Evolutionary conservation across 2,888 invertebrate species (phyloP), one percentile per base, ranked within the genome.

Genomic region (Volucella inanis): DNA sequence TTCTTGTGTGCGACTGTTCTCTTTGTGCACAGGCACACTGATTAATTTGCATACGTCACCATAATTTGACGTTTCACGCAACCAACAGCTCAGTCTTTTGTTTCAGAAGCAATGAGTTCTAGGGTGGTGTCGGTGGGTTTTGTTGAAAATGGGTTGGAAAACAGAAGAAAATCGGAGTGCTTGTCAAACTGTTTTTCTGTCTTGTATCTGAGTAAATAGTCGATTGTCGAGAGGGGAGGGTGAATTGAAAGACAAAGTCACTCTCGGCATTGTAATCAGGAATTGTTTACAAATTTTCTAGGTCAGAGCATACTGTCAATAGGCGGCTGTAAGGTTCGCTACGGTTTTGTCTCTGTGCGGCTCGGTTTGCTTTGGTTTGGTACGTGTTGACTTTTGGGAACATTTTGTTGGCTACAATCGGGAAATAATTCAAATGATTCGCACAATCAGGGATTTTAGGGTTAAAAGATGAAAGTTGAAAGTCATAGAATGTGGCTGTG

Each of bases 41-140:
- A 84, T 87, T 87, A 84, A 87, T 87, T 87, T 87, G 87, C 87
- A 87, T 87, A 87, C 87, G 87, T 87, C 87, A 87, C 87, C 87
- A 87, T 87, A 87, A 84, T 87, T 87, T 87, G 87, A 87, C 84
- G 80, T 87, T 81, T 84, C 80, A 76, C 78, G 82, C 75, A 87
- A 72, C 68, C 76, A 79, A 62, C 31, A 31, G 31, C 31, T 31
- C 31, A 31, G 31, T 71, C 79, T 81, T 68, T 77, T 77, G 72
- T 74, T 72, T 85, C 49, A 62, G 45, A 22, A 55, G 8, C 11
- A 78, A 59, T 38, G 55, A 14, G 12, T 22, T 39, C 12, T 45
- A 49, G 38, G 38, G 47, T 70, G 49, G 39, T 68, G 59, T 15
- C 39, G 49, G 22, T 55, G 55, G 43, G 62, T 49, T 47, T 31